Conservation (phyloP, 2,113 vertebrate genomes). For the Gasterosteus aculeatus region DNA sequence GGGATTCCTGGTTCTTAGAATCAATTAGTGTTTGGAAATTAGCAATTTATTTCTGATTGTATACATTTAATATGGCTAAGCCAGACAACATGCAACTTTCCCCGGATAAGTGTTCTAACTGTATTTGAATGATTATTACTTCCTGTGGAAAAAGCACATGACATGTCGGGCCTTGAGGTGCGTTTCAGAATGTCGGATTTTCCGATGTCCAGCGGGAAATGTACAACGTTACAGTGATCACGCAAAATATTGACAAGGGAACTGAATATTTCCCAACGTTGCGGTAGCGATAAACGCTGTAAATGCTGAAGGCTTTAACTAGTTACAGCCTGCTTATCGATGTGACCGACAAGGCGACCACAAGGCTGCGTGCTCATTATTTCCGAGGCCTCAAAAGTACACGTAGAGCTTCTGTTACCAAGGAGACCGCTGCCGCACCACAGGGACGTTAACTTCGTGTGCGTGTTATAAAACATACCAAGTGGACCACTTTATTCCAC, state of each 20-base stretch:
- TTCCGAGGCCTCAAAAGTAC: not conserved
- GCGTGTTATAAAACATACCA: not conserved
- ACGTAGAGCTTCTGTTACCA: slow-evolving; percentile 47
- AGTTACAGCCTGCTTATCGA: not conserved
- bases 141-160: not conserved
- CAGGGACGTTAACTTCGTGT: not conserved
- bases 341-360: not conserved
- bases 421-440: slow-evolving; percentile 26
- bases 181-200: not conserved
- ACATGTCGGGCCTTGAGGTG: not conserved
- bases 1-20: not conserved
- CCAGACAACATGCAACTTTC: not conserved
- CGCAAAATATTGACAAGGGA: not conserved
- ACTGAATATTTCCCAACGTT: not conserved
- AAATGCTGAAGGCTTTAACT: not conserved
- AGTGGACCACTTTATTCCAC: not conserved
- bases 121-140: not conserved
- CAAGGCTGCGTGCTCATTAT: not conserved
- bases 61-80: not conserved
- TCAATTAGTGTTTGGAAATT: not conserved
- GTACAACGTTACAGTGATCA: not conserved
- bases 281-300: not conserved
- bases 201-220: not conserved
- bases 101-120: not conserved
- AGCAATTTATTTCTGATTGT: not conserved